phyloP scores from a whole-genome alignment of 2,888 invertebrate species.

The Macropis europaea region DNA sequence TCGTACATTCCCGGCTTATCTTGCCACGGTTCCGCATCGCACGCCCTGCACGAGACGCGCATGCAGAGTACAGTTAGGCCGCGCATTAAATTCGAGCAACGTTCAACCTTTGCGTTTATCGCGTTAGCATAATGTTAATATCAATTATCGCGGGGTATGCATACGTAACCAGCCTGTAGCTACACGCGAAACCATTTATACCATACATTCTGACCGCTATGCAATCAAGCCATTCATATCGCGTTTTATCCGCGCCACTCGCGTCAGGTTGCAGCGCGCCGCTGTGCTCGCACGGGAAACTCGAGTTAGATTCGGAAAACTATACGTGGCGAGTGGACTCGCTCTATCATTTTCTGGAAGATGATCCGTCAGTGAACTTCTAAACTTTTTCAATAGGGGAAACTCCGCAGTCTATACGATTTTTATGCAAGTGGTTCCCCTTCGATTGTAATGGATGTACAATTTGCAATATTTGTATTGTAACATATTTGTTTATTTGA shows the following conservation, averaged over 20 bases:
- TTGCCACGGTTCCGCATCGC: not conserved
- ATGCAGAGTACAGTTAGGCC: not conserved
- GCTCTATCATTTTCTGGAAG: not conserved
- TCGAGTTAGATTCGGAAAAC: no score
- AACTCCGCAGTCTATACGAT: no score
- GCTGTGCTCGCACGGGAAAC: no score
- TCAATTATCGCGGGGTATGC: conserved; percentile 13
- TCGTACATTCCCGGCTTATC: not conserved
- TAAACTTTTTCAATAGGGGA: conserved; percentile 3
- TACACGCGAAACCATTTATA: not conserved
- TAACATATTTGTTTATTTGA: no score
- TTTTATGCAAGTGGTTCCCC: no score
- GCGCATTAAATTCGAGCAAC: not conserved
- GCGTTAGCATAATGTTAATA: not conserved
- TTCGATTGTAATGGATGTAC: no score
- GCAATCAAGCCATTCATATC: not conserved
- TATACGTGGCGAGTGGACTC: no score
- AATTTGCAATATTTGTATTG: no score
- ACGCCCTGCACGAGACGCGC: no score
- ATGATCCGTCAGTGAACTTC: not conserved
- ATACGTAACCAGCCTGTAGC: not conserved
- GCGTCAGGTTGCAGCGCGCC: not conserved
- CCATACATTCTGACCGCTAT: not conserved
- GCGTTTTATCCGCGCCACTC: not conserved
- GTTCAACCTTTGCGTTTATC: not conserved